These are phyloP conservation scores for Petaurus breviceps DNA, from an alignment of 2,113 vertebrate species.

Conservation along the genomic window DNA sequence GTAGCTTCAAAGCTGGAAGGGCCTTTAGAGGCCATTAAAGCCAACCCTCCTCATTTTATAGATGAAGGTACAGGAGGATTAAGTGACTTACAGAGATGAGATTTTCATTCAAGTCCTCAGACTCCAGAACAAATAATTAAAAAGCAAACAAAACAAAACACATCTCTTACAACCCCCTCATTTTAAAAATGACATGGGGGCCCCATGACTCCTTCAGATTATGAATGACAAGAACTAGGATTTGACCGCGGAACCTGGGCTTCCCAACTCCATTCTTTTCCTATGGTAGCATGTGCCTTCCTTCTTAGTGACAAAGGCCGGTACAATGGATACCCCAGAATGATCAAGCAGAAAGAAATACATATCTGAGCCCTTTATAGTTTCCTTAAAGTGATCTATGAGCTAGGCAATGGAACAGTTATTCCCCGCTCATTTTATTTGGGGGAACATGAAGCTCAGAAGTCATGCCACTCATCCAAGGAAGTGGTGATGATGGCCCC, in stretches of 20 bases:
- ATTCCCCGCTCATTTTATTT: background rate
- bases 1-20: background rate
- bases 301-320: background rate
- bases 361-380: background rate
- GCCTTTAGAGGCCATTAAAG: background rate
- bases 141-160: background rate
- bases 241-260: background rate
- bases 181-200: background rate
- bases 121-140: background rate
- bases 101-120: background rate
- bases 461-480: fast-evolving
- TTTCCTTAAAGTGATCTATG: background rate
- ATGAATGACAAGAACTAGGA: background rate
- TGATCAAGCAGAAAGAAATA: background rate
- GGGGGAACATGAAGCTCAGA: background rate
- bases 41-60: background rate
- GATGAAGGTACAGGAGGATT: background rate
- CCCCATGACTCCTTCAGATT: background rate
- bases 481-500: background rate
- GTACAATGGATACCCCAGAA: background rate
- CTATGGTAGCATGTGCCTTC: background rate
- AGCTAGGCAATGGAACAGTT: background rate
- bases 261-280: background rate
- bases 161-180: background rate
- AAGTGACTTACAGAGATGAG: background rate